Percentiles rank a stretch among this genome's conserved stretches.
Conservation (phyloP, 2,888 invertebrate genomes). For the Idaea biselata region DNA sequence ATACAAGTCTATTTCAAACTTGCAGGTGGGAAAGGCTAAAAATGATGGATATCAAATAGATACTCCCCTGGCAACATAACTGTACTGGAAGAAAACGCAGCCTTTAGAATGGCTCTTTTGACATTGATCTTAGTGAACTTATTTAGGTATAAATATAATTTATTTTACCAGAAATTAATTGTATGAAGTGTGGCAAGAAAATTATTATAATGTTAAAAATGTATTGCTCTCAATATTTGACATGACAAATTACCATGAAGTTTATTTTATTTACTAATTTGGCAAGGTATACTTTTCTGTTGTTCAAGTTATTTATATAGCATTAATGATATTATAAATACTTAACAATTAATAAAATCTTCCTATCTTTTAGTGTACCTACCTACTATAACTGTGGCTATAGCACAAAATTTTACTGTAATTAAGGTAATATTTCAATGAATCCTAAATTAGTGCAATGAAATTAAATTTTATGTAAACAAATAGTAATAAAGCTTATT, state of each 20-base stretch:
- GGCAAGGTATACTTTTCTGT: background rate
- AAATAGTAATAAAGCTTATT: background rate
- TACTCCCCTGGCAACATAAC: background rate
- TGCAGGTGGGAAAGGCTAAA: no score
- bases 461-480: background rate
- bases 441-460: background rate
- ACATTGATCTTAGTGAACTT: background rate
- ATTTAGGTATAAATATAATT: conserved; percentile 28
- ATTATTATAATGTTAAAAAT: background rate
- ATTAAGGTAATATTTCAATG: background rate
- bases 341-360: background rate
- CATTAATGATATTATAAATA: background rate
- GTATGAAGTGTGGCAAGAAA: background rate
- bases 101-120: background rate
- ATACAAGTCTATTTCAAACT: no score
- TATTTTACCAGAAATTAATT: conserved; percentile 8
- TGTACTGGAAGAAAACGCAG: background rate
- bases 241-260: background rate
- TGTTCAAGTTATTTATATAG: background rate
- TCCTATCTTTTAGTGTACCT: background rate
- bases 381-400: background rate
- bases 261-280: background rate
- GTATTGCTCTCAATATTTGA: background rate
- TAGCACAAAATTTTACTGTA: background rate
- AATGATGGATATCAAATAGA: no score